Evolutionary conservation across 2,888 invertebrate species (phyloP), one percentile per base, ranked within the genome.

Genomic region (Xestia rhomboidea): DNA sequence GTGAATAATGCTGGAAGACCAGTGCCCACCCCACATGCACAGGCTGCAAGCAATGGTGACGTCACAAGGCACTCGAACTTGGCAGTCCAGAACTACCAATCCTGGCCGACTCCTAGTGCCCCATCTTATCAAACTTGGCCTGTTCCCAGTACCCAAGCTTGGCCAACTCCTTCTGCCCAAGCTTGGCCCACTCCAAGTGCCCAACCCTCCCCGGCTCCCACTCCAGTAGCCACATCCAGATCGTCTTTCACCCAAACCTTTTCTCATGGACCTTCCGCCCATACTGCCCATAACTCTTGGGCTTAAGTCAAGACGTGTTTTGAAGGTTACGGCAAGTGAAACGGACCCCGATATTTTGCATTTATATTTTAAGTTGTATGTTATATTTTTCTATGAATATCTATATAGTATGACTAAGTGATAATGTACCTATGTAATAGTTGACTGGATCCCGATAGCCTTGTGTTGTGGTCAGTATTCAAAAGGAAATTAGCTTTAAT

Each of bases 1-100:
- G 97, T 97, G 1, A 96, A 95, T 85, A 96, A 96, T 84, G 93
- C 96, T 69, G 88, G 89, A 6, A 87, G 87, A 72, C 72, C 84
- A 13, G 54, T 66, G 15, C 34, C 82, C 1, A 57, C 73, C 6
- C 76, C 79, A 27, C 73, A 85, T 49, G 54, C 67, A 0, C 73
- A 62, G 62, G 2, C 21, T 34, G 62, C 76, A 11, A 82, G 62
- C 38, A 85, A 71, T 11, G 66, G 71, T 44, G 83, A 79, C 8
- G 76, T 82, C 38, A 60, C 77, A 4, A 82, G 81, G 10, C 79
- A 78, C 10, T 60, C 70, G 11, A 81, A 73, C 44, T 41, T 74
- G 21, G 69, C 69, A 27, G 67, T 67, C 0, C 88, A 83, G 60
- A 57, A 80, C 15, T 79, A 79, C 30, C 78, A 76, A 76, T 34